Conservation (phyloP, 2,888 invertebrate species). For the Pomacea canaliculata region DNA sequence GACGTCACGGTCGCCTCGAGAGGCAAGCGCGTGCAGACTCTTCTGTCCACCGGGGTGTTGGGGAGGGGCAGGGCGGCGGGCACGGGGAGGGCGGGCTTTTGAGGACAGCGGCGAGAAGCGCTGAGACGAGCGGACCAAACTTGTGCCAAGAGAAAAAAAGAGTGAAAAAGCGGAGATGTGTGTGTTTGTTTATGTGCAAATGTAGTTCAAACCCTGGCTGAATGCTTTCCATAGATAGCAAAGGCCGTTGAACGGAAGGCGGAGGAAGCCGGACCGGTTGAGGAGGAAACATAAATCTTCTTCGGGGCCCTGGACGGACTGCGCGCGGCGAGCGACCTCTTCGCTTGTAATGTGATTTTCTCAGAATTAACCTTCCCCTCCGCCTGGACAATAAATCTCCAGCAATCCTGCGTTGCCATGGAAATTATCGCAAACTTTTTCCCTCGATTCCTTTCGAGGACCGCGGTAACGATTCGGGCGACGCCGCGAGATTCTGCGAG, state of each 20-base stretch:
- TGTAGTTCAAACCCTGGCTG: slow-evolving; percentile 7
- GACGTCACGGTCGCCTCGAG: slow-evolving; percentile 19
- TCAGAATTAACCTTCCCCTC: slow-evolving; percentile 29
- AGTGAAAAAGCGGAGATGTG: slow-evolving; percentile 4
- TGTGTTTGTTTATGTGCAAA: slow-evolving; percentile 36
- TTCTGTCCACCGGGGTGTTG: not conserved
- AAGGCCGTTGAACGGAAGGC: not conserved
- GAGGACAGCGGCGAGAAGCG: not conserved
- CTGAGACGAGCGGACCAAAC: not conserved
- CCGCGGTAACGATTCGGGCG: slow-evolving; percentile 17
- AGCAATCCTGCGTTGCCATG: slow-evolving; percentile 29
- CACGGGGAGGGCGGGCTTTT: not conserved
- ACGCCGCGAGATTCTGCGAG: slow-evolving; percentile 13
- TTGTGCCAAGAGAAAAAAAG: not conserved
- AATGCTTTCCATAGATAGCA: slow-evolving; percentile 21
- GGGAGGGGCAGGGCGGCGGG: not conserved
- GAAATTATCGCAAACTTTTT: slow-evolving; percentile 29
- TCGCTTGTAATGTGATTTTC: slow-evolving; percentile 35
- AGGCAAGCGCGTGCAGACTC: slow-evolving; percentile 6
- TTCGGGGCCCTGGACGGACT: not conserved
- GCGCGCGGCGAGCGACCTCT: slow-evolving; percentile 14
- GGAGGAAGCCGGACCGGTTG: slow-evolving; percentile 3
- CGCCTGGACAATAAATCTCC: slow-evolving; percentile 21
- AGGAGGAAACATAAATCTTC: slow-evolving; percentile 29
- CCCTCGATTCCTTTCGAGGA: slow-evolving; percentile 18